Evolutionary conservation across 2,888 invertebrate genomes (phyloP), one percentile per base, ranked within the genome.

Genomic region (Serripes groenlandicus): DNA sequence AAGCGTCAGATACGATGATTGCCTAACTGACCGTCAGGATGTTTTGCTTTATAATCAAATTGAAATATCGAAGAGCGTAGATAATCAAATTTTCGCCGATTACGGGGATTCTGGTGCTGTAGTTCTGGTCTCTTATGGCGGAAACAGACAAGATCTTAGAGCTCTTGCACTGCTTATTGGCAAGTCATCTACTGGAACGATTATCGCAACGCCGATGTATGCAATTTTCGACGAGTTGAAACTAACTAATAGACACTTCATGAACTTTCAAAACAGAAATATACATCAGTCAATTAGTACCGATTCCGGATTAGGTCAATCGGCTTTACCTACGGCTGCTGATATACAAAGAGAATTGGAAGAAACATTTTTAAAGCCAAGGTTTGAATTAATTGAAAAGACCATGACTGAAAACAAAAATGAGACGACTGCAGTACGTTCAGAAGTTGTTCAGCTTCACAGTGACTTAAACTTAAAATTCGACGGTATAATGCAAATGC

Each of bases 71-170:
- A 23, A 21, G 26, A 30, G 21, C 26, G 28, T 69, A 49, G 52
- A 23, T 5, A 15, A 21, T 7, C 3, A 11, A n/a, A 21, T 23
- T 21, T 69, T 69, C 30, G 69, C 69, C 15, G 30, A 69, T 28
- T 18, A 37, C 15, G 69, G 69, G 5, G 69, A 69, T 28, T 69
- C 69, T 26, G 69, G 69, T n/a, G 49, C 69, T 3, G 21, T 69
- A 11, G 28, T 69, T 11, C 52, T 69, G 5, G 69, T 49, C 30
- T 28, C 52, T 3, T 32, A 49, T 32, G 32, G 18, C 18, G 69
- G 69, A 28, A 69, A 52, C 42, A 30, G 49, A 9, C 23, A n/a
- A 11, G 52, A 69, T 32, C 52, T 69, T 23, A 49, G 52, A 18
- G 69, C 69, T 21, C 21, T 69, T 26, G 69, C 42, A 18, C 49